A percentile compares a stretch with the other conserved stretches of the same genome.
Evolutionary conservation across 2,888 invertebrate genomes (phyloP).

Genomic region (Serripes groenlandicus): DNA sequence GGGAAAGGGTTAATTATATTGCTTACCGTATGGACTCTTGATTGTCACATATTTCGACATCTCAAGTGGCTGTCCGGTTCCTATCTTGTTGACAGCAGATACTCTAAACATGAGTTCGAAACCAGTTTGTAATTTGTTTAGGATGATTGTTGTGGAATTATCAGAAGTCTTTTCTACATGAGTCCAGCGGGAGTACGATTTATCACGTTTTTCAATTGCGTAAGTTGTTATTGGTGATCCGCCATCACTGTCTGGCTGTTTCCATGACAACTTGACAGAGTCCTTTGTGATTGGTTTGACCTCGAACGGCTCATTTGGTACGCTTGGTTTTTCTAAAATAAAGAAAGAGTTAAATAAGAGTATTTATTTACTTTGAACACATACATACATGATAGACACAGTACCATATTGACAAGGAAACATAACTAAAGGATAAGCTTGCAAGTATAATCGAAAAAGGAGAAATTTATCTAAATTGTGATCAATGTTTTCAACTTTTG

Average conservation of each 20-base stretch:
- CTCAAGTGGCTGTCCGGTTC: conserved; percentile 91
- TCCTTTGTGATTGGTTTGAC: conserved; percentile 87
- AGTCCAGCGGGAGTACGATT: conserved; percentile 78
- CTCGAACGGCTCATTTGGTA: conserved; percentile 86
- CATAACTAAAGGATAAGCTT: no score
- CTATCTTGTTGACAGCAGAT: conserved; percentile 94
- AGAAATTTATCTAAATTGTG: no score
- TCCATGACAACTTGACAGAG: conserved; percentile 87
- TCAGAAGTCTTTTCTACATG: conserved; percentile 79
- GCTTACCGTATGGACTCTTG: conserved; percentile 91
- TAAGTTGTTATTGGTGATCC: conserved; percentile 87
- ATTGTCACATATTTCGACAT: conserved; percentile 87
- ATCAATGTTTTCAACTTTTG: no score
- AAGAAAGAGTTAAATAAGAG: no score
- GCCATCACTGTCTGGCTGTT: conserved; percentile 87
- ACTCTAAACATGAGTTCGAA: conserved; percentile 95
- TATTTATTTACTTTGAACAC: no score
- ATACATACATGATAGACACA: no score
- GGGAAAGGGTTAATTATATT: no score
- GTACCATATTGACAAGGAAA: no score
- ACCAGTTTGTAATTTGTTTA: conserved; percentile 91
- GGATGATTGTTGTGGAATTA: conserved; percentile 88
- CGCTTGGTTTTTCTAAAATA: conserved; percentile 82
- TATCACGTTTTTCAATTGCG: conserved; percentile 93
- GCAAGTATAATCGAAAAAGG: no score